Percentiles rank a stretch among this genome's conserved stretches.
phyloP scores from a whole-genome alignment of 2,113 vertebrate species.

The Clupea harengus region DNA sequence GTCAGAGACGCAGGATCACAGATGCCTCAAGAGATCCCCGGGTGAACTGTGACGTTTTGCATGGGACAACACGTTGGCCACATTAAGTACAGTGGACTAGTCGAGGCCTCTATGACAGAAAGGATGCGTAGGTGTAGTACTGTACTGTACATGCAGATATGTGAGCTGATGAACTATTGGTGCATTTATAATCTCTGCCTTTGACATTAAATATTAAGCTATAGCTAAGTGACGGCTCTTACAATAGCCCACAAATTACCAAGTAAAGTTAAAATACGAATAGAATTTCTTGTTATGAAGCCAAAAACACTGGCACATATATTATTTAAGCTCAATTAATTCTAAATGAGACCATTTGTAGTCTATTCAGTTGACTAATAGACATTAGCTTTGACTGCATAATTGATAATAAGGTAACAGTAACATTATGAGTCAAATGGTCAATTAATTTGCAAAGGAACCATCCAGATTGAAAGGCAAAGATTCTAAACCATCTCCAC shows the following conservation, averaged over 20 bases:
- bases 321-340: background rate
- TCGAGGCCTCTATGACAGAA: conserved; percentile 20
- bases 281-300: background rate
- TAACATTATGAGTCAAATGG: background rate
- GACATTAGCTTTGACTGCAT: background rate
- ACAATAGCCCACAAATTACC: background rate
- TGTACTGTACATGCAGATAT: conserved; percentile 30
- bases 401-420: background rate
- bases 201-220: conserved; percentile 43
- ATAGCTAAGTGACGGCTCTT: background rate
- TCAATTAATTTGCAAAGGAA: background rate
- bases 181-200: conserved; percentile 81
- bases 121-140: conserved; percentile 26
- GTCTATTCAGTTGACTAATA: background rate
- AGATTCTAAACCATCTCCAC: conserved; percentile 77
- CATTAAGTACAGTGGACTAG: background rate
- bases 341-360: background rate
- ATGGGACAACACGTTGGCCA: conserved; percentile 32
- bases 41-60: conserved; percentile 30
- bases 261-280: background rate
- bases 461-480: conserved; percentile 69
- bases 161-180: conserved; percentile 51
- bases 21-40: conserved; percentile 25
- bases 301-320: background rate
- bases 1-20: conserved; percentile 23